A percentile compares a stretch with the other conserved stretches of the same genome.
Evolutionary conservation across 2,113 vertebrate genomes (phyloP).

Genomic region (Rhinoderma darwinii): DNA sequence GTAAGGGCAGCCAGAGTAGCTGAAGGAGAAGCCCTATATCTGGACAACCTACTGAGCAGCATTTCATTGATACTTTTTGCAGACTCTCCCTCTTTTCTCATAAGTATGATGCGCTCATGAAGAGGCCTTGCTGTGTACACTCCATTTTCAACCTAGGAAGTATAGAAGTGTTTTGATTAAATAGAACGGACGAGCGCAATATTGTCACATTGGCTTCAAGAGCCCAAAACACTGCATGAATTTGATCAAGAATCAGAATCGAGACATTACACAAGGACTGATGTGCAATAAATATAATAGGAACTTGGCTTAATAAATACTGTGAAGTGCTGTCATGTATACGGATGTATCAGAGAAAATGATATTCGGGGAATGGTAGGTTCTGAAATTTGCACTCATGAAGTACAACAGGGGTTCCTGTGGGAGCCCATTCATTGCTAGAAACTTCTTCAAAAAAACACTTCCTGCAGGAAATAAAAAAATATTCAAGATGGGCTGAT

Average conservation of each 20-base stretch:
- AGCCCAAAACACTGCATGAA: background rate
- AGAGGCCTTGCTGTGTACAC: constrained; percentile 84
- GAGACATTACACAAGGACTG: no score
- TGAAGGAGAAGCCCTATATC: constrained; percentile 93
- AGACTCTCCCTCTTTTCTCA: constrained; percentile 95
- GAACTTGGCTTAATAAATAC: background rate
- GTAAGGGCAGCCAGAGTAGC: constrained; percentile 95
- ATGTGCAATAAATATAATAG: background rate
- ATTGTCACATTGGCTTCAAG: background rate
- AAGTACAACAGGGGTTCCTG: no score
- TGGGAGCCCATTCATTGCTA: no score
- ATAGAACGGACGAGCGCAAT: background rate
- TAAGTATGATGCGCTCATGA: constrained; percentile 92
- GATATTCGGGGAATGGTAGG: no score
- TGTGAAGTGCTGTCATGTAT: background rate
- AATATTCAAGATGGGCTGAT: no score
- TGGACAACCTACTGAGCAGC: constrained; percentile 93
- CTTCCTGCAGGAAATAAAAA: no score
- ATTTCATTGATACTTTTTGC: constrained; percentile 98
- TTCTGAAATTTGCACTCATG: no score
- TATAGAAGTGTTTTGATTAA: background rate
- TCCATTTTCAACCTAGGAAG: constrained; percentile 82
- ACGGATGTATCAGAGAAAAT: no score
- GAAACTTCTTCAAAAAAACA: no score
- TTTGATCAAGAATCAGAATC: background rate